phyloP scores from a whole-genome alignment of 2,888 invertebrate genomes.

The Drosophila emarginata region DNA sequence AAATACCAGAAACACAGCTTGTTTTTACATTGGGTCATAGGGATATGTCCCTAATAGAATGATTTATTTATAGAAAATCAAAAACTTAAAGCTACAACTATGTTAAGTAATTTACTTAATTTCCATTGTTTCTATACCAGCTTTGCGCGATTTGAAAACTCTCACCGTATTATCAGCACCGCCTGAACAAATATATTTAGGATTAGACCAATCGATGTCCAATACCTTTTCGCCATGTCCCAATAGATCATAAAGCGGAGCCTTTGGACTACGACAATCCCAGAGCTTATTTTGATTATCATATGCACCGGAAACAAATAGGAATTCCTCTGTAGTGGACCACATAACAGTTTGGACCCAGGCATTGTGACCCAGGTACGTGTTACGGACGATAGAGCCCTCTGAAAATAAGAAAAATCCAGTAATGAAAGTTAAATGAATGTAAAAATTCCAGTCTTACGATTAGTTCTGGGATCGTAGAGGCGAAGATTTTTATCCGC shows the following conservation, averaged over 20 bases:
- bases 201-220: slow-evolving; percentile 96
- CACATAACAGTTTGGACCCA: slow-evolving; percentile 97
- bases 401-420: slow-evolving; percentile 84
- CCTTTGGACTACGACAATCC: slow-evolving; percentile 96
- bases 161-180: slow-evolving; percentile 96
- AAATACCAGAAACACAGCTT: background rate
- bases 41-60: background rate
- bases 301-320: slow-evolving; percentile 96
- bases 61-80: background rate
- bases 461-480: slow-evolving; percentile 94
- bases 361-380: slow-evolving; percentile 91
- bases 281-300: slow-evolving; percentile 96
- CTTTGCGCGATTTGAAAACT: slow-evolving; percentile 87
- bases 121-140: slow-evolving; percentile 52
- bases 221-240: slow-evolving; percentile 97
- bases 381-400: slow-evolving; percentile 92
- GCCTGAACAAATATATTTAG: slow-evolving; percentile 93
- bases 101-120: slow-evolving; percentile 21
- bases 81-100: background rate
- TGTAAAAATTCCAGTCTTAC: slow-evolving; percentile 82
- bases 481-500: slow-evolving; percentile 95
- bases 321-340: slow-evolving; percentile 91
- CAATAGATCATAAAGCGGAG: slow-evolving; percentile 94
- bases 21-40: background rate
- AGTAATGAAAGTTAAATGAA: background rate